Evolutionary conservation across 2,113 vertebrate species (phyloP), one percentile per base, ranked within the genome.

Genomic region (Strix uralensis): DNA sequence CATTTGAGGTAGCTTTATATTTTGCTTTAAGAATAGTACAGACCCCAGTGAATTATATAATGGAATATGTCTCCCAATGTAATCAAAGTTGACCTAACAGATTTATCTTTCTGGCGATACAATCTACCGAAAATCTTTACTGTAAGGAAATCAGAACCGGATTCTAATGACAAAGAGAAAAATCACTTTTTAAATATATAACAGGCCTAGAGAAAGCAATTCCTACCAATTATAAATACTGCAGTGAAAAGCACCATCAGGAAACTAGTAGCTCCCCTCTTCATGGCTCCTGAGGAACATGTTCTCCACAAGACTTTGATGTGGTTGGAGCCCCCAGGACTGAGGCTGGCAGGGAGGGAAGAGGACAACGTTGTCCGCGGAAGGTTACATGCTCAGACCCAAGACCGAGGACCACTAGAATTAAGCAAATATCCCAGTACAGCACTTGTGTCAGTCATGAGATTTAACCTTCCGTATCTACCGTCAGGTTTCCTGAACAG

Each of bases 11-110:
- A 93, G 86, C 61, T 93, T 88, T 81, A 7, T 82, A 34, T 91
- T 93, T 87, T 81, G 87, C 85, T 92, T 92, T 71, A 74, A 79
- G 90, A 91, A 58, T 25, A 79, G 79, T 52, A 66, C 82, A 80
- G 81, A 27, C 63, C 87, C 81, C 81, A 72, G 63, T 90, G 92
- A 95, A 71, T 90, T 69, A 71, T 36, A 51, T 34, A 85, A 91
- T 73, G 79, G 84, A 92, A 93, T 58, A 32, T 14, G 55, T 44
- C 91, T 91, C 79, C 90, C 59, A 44, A 6, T 42, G 80, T 81
- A 91, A 95, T 87, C 94, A 88, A 81, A 91, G 78, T 12, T 92
- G 97, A 94, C 91, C 89, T 90, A 70, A 91, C 66, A 86, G 81
- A 77, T 94, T 73, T 92, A 87, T 94, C 94, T 94, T 86, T 34